Conservation (phyloP, 1,140 invertebrate genomes). For the Potamilus streckersoni region DNA sequence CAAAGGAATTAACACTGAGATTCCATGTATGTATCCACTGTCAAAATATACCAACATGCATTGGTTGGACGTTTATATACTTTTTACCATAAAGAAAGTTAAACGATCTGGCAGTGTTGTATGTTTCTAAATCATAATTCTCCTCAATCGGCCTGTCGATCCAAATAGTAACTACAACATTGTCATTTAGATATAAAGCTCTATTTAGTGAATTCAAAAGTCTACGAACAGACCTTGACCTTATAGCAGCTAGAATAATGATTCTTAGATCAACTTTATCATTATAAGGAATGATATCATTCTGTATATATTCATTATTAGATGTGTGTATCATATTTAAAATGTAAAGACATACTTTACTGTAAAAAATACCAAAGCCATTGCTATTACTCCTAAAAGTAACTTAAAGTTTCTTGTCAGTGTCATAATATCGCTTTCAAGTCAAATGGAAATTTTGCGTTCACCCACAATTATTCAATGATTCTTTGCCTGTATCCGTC, state of each 20-base stretch:
- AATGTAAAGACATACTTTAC: no score
- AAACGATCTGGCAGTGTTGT: constrained; percentile 18
- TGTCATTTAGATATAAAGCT: constrained; percentile 29
- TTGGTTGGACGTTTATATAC: constrained; percentile 20
- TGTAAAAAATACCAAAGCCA: no score
- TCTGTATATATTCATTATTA: no score
- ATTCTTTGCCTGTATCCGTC: no score
- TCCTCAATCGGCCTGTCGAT: constrained; percentile 24
- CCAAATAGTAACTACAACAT: constrained; percentile 32
- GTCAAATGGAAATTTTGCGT: no score
- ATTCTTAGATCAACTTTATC: not conserved
- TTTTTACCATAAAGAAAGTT: constrained; percentile 31
- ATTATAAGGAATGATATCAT: no score
- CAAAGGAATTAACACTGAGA: constrained; percentile 9
- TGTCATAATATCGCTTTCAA: no score
- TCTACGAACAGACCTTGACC: constrained; percentile 15
- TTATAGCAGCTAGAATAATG: constrained; percentile 23
- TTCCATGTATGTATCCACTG: constrained; percentile 47
- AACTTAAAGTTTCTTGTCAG: no score
- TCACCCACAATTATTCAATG: no score
- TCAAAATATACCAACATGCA: constrained; percentile 37
- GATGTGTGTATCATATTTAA: no score
- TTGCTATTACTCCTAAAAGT: no score
- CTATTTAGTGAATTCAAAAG: constrained; percentile 29
- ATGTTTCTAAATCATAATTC: constrained; percentile 16